Percentiles rank a stretch among this genome's conserved stretches.
These are phyloP conservation scores for Progne subis DNA, from an alignment of 2,113 vertebrate species.

Conservation along the genomic window DNA sequence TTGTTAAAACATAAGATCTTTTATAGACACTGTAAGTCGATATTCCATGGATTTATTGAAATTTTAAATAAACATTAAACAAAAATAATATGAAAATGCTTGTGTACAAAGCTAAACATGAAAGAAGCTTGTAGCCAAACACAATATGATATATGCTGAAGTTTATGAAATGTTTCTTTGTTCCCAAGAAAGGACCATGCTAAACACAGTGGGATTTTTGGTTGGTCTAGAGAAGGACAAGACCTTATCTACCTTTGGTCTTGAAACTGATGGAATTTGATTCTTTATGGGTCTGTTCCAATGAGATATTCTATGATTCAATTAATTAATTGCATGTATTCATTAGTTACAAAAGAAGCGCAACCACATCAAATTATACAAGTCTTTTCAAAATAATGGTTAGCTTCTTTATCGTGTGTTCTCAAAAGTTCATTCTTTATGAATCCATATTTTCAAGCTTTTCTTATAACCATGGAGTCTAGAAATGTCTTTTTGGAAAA, in stretches of 20 bases:
- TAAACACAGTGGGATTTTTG: neutral
- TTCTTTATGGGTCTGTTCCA: neutral
- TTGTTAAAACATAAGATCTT: neutral
- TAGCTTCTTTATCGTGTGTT: neutral
- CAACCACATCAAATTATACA: neutral
- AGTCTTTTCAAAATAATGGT: neutral
- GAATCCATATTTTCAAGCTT: neutral
- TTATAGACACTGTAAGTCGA: neutral
- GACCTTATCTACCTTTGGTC: neutral
- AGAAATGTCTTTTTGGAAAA: neutral
- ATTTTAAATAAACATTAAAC: neutral
- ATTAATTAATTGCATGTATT: neutral
- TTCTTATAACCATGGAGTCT: neutral
- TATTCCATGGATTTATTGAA: neutral
- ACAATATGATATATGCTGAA: neutral
- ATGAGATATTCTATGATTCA: neutral
- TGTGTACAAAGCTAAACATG: neutral
- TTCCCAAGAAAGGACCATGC: neutral
- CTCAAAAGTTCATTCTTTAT: neutral
- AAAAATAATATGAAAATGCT: neutral
- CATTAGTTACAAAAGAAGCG: fast-evolving
- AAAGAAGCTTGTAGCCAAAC: neutral
- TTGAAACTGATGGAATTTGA: neutral
- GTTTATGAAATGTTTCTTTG: neutral
- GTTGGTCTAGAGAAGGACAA: neutral